phyloP scores from a whole-genome alignment of 1,140 invertebrate genomes.

The Lethrus apterus region DNA sequence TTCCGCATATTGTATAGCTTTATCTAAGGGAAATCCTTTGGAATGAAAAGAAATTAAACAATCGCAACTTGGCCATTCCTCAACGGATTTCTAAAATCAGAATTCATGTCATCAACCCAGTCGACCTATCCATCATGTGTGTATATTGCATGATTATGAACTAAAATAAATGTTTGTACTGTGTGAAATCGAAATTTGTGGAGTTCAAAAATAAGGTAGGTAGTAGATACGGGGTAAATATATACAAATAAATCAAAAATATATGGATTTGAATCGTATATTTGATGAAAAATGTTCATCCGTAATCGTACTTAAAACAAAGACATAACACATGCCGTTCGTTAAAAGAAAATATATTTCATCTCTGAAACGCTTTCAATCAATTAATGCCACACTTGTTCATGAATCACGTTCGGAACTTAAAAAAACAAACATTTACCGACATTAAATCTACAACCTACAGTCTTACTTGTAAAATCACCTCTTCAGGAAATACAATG shows the following conservation, averaged over 20 bases:
- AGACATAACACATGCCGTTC: no score
- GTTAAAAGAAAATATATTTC: no score
- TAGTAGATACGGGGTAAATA: constrained; percentile 6
- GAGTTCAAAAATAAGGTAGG: constrained; percentile 1
- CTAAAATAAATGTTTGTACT: no score
- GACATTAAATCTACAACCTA: constrained; percentile 14
- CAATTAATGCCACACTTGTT: no score
- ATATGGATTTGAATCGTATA: constrained; percentile 1
- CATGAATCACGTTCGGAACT: no score
- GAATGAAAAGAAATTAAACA: constrained; percentile 98
- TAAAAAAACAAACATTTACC: constrained; percentile 9
- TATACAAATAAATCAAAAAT: constrained; percentile 1
- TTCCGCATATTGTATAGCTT: constrained; percentile 95
- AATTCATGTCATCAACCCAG: constrained; percentile 9
- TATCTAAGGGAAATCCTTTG: constrained; percentile 95
- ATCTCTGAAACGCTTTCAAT: no score
- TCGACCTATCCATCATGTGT: no score
- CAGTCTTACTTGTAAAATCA: constrained; percentile 73
- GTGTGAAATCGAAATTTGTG: no score
- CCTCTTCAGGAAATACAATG: constrained; percentile 87
- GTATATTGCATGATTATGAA: no score
- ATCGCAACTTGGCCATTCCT: constrained; percentile 97
- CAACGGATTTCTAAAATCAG: constrained; percentile 76
- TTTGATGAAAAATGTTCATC: no score
- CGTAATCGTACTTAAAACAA: no score